Evolutionary conservation across 2,113 vertebrate species (phyloP).

Genomic region (Myrmecobius fasciatus): DNA sequence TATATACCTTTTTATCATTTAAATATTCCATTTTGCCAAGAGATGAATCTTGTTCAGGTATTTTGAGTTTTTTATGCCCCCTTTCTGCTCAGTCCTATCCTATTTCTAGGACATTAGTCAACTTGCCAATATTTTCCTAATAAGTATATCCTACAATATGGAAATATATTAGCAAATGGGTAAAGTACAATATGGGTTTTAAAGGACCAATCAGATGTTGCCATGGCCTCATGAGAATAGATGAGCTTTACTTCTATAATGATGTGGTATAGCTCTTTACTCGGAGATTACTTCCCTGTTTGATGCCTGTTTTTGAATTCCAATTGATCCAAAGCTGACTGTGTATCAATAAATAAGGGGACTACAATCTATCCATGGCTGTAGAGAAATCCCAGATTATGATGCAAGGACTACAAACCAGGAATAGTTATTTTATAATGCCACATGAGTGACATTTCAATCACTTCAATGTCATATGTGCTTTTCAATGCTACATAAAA

Average conservation of each 20-base stretch:
- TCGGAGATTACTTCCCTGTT: not conserved
- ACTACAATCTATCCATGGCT: not conserved
- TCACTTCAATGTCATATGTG: not conserved
- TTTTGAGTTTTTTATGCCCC: not conserved
- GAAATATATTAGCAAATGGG: not conserved
- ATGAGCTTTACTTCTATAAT: not conserved
- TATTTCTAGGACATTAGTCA: not conserved
- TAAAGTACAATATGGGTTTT: not conserved
- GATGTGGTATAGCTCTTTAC: not conserved
- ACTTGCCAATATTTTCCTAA: not conserved
- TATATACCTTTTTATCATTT: not conserved
- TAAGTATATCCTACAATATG: too few relatives aligned
- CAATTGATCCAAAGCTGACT: not conserved
- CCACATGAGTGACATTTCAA: not conserved
- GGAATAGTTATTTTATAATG: not conserved
- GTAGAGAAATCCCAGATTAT: not conserved
- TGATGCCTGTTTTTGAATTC: not conserved
- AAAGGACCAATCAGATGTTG: not conserved
- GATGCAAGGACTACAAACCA: not conserved
- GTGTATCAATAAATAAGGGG: not conserved
- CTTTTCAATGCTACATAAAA: not conserved
- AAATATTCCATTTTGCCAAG: not conserved
- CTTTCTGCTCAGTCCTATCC: not conserved
- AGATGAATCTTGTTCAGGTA: not conserved
- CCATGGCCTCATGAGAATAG: not conserved